These are phyloP conservation scores for Gallinago solitaria DNA, from an alignment of 2,797 vertebrate genomes.

Conservation along the genomic window DNA sequence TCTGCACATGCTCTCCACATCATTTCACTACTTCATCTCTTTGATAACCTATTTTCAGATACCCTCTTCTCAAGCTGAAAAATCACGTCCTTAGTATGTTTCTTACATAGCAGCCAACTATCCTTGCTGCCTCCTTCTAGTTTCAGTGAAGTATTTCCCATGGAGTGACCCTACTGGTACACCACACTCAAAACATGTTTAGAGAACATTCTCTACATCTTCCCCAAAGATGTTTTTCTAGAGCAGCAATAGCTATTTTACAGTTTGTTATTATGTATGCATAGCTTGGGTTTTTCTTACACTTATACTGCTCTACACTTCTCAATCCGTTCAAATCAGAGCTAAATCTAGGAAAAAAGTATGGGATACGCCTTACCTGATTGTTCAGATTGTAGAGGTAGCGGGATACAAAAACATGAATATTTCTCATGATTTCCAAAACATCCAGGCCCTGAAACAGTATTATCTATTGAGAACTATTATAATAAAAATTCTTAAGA, in stretches of 20 bases:
- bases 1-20: not conserved
- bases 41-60: not conserved
- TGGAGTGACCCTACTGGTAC: not conserved
- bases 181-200: not conserved
- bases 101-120: not conserved
- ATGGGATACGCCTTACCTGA: constrained; percentile 80
- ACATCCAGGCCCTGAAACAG: constrained; percentile 92
- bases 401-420: constrained; percentile 97
- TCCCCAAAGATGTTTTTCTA: not conserved
- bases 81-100: not conserved
- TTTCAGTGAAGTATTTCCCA: not conserved
- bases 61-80: not conserved
- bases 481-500: not conserved
- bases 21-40: not conserved
- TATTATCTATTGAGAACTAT: constrained; percentile 17
- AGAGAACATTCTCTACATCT: not conserved
- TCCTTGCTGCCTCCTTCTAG: not conserved
- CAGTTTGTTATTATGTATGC: not conserved
- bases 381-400: constrained; percentile 99
- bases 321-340: not conserved
- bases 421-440: constrained; percentile 99
- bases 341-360: not conserved
- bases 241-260: not conserved
- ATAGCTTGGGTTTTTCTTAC: not conserved
- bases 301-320: rapidly evolving